Conservation (phyloP, 2,797 vertebrate genomes). For the Nothura maculosa region DNA sequence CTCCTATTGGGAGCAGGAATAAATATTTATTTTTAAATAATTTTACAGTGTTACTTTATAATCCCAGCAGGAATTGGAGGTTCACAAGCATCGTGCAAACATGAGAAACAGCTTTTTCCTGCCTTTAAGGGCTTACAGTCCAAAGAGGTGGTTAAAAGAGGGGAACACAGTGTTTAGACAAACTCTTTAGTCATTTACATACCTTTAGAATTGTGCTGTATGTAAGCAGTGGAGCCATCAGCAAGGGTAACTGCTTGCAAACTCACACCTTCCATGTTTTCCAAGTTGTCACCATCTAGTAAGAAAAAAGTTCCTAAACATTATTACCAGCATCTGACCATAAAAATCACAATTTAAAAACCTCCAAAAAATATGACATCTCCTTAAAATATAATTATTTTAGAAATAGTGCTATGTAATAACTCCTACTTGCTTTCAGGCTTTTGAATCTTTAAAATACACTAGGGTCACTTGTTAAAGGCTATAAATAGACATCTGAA, state of each 20-base stretch:
- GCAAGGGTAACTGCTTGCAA: conserved; percentile 96
- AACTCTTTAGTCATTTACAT: background rate
- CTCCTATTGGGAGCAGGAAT: background rate
- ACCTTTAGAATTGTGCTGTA: conserved; percentile 97
- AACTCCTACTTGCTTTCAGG: background rate
- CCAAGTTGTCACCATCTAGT: conserved; percentile 94
- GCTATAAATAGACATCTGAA: background rate
- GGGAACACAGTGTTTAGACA: rapidly evolving
- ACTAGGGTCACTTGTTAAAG: background rate
- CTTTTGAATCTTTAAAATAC: background rate
- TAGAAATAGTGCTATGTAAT: background rate
- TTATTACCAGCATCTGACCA: background rate
- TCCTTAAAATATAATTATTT: background rate
- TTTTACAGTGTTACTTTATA: background rate
- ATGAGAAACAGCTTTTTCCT: background rate
- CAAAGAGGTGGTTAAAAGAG: background rate
- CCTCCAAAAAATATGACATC: background rate
- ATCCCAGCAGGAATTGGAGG: background rate
- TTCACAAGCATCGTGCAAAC: background rate
- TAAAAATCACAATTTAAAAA: background rate
- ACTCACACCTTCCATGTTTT: conserved; percentile 97
- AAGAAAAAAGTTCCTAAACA: conserved; percentile 14
- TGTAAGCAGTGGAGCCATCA: conserved; percentile 98
- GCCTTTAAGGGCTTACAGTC: background rate
- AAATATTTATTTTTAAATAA: background rate